phyloP scores from a whole-genome alignment of 2,797 vertebrate species.

The Crenichthys baileyi region DNA sequence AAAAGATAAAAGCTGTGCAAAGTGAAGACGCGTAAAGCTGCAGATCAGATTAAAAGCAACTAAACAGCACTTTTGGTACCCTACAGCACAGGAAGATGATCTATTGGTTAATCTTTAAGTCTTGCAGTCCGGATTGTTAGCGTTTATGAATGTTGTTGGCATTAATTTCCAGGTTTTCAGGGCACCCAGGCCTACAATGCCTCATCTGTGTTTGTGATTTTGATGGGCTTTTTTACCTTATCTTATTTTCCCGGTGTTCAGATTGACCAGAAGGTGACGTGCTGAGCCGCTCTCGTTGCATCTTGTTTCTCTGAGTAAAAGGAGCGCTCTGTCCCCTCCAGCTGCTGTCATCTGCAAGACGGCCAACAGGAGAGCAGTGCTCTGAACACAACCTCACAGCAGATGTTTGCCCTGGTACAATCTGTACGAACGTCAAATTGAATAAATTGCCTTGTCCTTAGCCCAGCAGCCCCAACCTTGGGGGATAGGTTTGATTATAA shows the following conservation, averaged over 20 bases:
- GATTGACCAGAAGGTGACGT: constrained; percentile 29
- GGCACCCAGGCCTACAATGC: neutral
- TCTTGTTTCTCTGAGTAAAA: constrained; percentile 39
- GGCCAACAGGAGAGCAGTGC: constrained; percentile 71
- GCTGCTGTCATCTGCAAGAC: constrained; percentile 79
- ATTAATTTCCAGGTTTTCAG: constrained; percentile 10
- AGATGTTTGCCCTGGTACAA: constrained; percentile 82
- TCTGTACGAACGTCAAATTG: constrained; percentile 76
- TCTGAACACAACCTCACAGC: constrained; percentile 76
- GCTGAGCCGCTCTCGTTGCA: constrained; percentile 14
- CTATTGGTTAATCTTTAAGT: neutral
- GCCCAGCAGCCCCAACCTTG: constrained; percentile 63
- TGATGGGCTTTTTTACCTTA: neutral
- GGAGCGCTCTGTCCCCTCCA: constrained; percentile 32
- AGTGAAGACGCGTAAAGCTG: neutral
- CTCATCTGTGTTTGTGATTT: neutral
- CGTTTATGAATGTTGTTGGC: neutral
- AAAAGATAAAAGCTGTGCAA: neutral
- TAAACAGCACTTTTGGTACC: neutral
- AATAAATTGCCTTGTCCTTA: constrained; percentile 73
- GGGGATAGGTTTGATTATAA: constrained; percentile 73
- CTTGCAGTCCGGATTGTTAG: neutral
- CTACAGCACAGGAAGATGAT: neutral
- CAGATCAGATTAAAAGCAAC: neutral
- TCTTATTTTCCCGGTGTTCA: constrained; percentile 15